Conservation (phyloP, 1,140 invertebrate genomes). For the Euura saliciscinereae region DNA sequence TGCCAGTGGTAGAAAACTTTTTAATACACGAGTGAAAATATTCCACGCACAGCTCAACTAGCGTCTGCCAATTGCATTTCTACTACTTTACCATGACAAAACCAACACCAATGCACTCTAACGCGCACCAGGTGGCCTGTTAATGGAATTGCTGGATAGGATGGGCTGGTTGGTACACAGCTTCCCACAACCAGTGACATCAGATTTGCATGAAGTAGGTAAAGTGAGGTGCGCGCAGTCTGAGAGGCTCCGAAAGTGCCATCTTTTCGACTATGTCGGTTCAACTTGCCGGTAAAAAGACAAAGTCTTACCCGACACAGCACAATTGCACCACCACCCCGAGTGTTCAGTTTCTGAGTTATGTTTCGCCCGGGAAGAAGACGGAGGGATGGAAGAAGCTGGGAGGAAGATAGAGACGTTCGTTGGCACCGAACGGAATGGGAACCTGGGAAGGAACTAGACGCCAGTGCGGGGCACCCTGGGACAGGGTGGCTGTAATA, state of each 20-base stretch:
- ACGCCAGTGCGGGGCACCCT: background rate
- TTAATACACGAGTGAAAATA: too few relatives aligned
- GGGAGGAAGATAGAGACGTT: too few relatives aligned
- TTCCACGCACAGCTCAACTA: background rate
- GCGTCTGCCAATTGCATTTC: slow-evolving; percentile 2
- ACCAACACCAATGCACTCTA: slow-evolving; percentile 6
- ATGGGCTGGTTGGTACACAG: background rate
- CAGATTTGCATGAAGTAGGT: background rate
- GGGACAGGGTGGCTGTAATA: background rate
- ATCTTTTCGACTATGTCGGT: background rate
- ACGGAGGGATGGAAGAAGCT: too few relatives aligned
- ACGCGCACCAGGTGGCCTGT: slow-evolving; percentile 1
- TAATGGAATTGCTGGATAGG: background rate
- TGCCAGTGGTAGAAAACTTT: background rate
- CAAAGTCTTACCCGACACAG: background rate
- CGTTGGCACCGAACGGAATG: too few relatives aligned
- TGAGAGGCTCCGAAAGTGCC: background rate
- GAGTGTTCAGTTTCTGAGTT: too few relatives aligned
- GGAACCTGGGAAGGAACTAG: background rate
- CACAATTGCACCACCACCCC: too few relatives aligned
- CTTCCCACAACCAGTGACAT: too few relatives aligned
- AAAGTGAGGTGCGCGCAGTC: background rate
- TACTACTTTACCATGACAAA: slow-evolving; percentile 2
- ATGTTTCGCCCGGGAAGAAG: too few relatives aligned
- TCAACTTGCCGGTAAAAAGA: background rate